A percentile compares a stretch with the other conserved stretches of the same genome.
These are phyloP conservation scores for Thomomys bottae DNA, from an alignment of 2,113 vertebrate species.

Conservation along the genomic window DNA sequence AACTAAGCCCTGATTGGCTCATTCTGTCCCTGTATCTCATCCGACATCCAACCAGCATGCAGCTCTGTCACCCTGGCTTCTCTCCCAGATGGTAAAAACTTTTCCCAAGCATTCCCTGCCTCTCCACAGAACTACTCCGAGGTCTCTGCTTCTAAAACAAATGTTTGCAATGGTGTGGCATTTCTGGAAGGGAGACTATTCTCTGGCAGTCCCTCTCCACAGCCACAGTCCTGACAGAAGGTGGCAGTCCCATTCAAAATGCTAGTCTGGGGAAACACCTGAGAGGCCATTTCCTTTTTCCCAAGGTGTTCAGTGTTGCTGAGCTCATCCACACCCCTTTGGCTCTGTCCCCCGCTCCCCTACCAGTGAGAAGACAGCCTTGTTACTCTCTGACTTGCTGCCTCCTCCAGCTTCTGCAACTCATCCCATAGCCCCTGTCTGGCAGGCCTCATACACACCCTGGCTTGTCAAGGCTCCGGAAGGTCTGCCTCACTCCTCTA, in stretches of 20 bases:
- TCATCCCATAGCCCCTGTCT: background rate
- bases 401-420: background rate
- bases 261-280: background rate
- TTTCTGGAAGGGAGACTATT: background rate
- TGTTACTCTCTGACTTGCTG: background rate
- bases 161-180: rapidly evolving
- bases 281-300: background rate
- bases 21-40: background rate
- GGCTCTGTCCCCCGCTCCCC: background rate
- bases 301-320: background rate
- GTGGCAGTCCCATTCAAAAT: background rate
- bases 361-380: background rate
- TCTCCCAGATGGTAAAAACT: background rate
- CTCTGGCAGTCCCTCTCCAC: background rate
- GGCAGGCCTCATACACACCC: constrained; percentile 8
- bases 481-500: background rate
- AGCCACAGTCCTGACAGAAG: background rate
- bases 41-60: background rate
- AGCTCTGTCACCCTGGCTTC: background rate
- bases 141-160: background rate
- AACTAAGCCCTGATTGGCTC: background rate
- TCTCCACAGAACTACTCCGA: background rate
- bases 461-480: constrained; percentile 36
- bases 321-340: background rate
- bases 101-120: background rate